Conservation (phyloP, 2,888 invertebrate species). For the Pandemis heparana region DNA sequence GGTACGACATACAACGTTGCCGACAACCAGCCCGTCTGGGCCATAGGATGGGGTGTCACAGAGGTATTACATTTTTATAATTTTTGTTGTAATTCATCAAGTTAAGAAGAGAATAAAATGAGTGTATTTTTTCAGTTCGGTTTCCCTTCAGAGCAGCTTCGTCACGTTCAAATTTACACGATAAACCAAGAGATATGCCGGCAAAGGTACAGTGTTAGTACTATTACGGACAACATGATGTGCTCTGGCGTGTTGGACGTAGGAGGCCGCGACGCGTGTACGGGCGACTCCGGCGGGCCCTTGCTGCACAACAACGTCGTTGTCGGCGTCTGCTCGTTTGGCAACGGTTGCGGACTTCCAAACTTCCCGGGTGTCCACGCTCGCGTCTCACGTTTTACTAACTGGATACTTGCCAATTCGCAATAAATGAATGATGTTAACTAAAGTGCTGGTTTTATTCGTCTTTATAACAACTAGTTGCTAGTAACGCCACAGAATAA, state of each 20-base stretch:
- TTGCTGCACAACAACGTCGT: constrained; percentile 55
- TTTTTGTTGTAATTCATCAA: too few relatives aligned
- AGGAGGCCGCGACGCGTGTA: constrained; percentile 60
- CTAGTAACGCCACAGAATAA: too few relatives aligned
- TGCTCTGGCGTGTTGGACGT: constrained; percentile 60
- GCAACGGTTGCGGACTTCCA: constrained; percentile 51
- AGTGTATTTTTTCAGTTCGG: constrained; percentile 26
- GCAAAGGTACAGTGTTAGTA: constrained; percentile 49
- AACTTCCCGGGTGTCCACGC: constrained; percentile 57
- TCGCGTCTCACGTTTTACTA: constrained; percentile 53
- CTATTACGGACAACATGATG: constrained; percentile 58
- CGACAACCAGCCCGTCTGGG: constrained; percentile 49
- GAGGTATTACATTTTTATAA: constrained; percentile 46
- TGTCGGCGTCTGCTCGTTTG: constrained; percentile 59
- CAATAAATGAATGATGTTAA: constrained; percentile 33
- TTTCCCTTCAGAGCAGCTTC: constrained; percentile 53
- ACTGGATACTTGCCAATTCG: constrained; percentile 51
- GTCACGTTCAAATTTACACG: constrained; percentile 56
- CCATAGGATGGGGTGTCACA: constrained; percentile 69
- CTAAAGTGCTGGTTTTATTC: too few relatives aligned
- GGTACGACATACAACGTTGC: constrained; percentile 3
- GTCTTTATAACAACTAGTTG: too few relatives aligned
- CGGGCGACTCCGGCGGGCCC: constrained; percentile 60
- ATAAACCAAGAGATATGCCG: constrained; percentile 57
- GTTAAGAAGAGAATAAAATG: too few relatives aligned